Base-by-base conservation (phyloP, 2,113 vertebrate genomes). In the Tachysurus vachellii region DNA sequence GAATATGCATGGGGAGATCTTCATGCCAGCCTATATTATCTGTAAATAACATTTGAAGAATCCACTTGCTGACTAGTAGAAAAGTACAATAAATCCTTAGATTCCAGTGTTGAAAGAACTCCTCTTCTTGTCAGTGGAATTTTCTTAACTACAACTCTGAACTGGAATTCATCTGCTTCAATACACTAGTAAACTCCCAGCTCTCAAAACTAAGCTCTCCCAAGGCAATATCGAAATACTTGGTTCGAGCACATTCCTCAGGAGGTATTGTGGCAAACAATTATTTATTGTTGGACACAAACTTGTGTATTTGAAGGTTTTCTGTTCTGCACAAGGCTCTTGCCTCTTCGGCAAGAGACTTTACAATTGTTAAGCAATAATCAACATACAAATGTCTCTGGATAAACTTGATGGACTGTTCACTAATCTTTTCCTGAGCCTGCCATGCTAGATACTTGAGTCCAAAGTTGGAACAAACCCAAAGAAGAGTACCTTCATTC, bases 371-470 rank as follows among this genome's bases (percentile, higher is more conserved):
- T 26, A 62, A 21, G 2, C 61, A 4, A n/a, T 31, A 17, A 23
- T 61, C 21, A 1, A 61, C 21, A 0, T 61, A 61, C 4, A 61
- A 23, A 6, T 21, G n/a, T 1, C 59, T 56, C 64, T 84, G 56
- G 26, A 88, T 88, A 13, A 88, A 85, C 42, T 83, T 59, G n/a
- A 88, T 64, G 42, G 87, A 64, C 19, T 57, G 42, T 85, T 79
- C 1, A 2, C 42, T 88, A 56, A 87, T 85, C 16, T 47, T 70
- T 23, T 83, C 88, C 47, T 76, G 44, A 6, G 56, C 88, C 54
- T 89, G 23, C 26, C 11, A 50, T 64, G 88, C 83, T 44, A 87
- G 47, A 62, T 81, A 28, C 44, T 88, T 89, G 26, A 88, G 77
- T 2, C 82, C 70, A 62, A 64, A 83, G 42, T 89, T 88, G 19